Base-by-base conservation (phyloP, 2,888 invertebrate genomes). In the Rugalucina vietnamica region DNA sequence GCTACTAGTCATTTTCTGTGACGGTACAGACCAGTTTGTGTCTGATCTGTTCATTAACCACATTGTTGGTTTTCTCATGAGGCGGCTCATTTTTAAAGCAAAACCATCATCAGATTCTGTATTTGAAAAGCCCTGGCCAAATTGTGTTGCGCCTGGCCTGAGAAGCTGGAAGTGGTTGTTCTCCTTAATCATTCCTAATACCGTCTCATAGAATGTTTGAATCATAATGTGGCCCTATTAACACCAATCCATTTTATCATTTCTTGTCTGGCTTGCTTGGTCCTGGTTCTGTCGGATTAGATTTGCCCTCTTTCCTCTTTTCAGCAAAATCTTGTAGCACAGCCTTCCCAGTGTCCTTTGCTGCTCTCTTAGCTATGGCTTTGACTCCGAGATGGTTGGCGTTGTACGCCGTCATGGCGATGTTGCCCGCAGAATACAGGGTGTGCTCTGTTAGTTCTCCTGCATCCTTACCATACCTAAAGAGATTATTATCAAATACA, bases 401-500 rank as follows among this genome's bases (percentile, higher is more conserved):
- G 94, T 97, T 97, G 90, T 96, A 96, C 36, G 96, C 96, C 1
- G 97, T 96, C 90, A 96, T 95, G 49, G 96, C 96, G 0, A 97
- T 96, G 94, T 97, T 97, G 12, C 97, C 97, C 5, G 97, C 96
- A 0, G 97, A 96, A 90, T 96, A 96, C 70, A 97, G 95, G 0
- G 97, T 96, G 91, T 97, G 96, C 70, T 96, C 96, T 0, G 97
- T 96, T 4, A 97, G 95, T 84, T 95, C 95, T 0, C 97, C 97
- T 36, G 96, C 97, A 24, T 97, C 96, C 18, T 95, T 94, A 0
- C 97, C 97, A 95, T 97, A 97, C 92, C 97, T 97, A 89, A 27
- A 93, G 91, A 76, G 87, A 85, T 76, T 60, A 80, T 36, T 5
- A 78, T 32, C 14, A 14, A 24, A 71, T 32, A 12, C 18, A 71